Evolutionary conservation across 2,888 invertebrate genomes (phyloP).

Genomic region (Phlogophora meticulosa): DNA sequence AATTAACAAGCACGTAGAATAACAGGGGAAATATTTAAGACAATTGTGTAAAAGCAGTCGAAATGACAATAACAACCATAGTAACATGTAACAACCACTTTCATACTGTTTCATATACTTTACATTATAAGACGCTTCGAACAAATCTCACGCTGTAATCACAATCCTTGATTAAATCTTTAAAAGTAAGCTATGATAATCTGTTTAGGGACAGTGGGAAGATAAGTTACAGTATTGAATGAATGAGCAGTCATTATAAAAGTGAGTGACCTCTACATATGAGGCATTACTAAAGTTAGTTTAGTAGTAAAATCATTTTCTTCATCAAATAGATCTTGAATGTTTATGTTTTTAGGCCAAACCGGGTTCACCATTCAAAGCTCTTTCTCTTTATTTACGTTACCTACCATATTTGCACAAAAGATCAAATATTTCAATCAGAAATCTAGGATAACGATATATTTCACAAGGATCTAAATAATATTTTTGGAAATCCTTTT

Average conservation of each 20-base stretch:
- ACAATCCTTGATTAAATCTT: conserved; percentile 32
- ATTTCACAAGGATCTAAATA: neutral
- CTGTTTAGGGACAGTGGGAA: conserved; percentile 4
- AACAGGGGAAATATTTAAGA: conserved; percentile 75
- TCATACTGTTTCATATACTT: conserved; percentile 65
- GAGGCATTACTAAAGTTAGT: neutral
- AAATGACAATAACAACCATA: conserved; percentile 80
- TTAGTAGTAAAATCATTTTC: neutral
- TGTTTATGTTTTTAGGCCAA: conserved; percentile 43
- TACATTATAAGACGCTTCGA: conserved; percentile 54
- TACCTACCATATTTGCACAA: neutral
- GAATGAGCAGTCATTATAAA: neutral
- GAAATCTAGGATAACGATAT: neutral
- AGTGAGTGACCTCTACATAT: neutral
- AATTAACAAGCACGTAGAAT: conserved; percentile 75
- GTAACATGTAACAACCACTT: conserved; percentile 81
- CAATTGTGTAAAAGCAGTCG: conserved; percentile 79
- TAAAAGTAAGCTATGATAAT: conserved; percentile 4
- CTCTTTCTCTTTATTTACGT: neutral
- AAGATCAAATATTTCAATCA: conserved; percentile 13
- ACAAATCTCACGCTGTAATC: conserved; percentile 34
- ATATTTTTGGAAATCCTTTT: neutral
- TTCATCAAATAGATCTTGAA: neutral
- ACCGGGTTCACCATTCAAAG: conserved; percentile 4
- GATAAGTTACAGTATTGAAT: conserved; percentile 7